phyloP scores from a whole-genome alignment of 2,113 vertebrate genomes.

The Sturnira hondurensis region DNA sequence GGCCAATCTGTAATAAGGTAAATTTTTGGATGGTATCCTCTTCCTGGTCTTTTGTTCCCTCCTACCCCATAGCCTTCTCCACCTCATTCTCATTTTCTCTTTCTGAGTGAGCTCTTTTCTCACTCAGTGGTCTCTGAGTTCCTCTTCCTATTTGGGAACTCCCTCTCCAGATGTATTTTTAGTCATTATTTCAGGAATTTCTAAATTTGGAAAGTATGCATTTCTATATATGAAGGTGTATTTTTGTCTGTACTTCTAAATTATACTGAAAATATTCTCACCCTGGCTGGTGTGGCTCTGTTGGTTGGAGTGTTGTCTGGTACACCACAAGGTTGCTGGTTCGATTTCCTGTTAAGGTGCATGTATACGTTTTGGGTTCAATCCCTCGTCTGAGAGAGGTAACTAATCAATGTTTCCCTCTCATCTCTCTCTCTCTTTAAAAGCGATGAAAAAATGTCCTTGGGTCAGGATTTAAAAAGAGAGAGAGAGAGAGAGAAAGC shows the following conservation, averaged over 20 bases:
- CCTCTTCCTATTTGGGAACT: background rate
- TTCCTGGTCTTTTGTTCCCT: background rate
- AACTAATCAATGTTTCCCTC: too few species aligned
- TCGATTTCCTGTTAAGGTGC: too few species aligned
- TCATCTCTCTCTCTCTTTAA: too few species aligned
- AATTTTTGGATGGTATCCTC: background rate
- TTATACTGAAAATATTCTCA: background rate
- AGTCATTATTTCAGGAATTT: background rate
- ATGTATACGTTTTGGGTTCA: too few species aligned
- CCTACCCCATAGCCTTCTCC: background rate
- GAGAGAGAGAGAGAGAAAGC: background rate
- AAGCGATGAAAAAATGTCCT: too few species aligned
- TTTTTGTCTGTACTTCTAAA: background rate
- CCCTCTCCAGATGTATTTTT: background rate
- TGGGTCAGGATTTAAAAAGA: too few species aligned
- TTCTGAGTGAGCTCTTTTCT: background rate
- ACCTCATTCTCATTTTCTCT: background rate
- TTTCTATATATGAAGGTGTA: background rate
- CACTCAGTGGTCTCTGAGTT: background rate
- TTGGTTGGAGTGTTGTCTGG: too few species aligned
- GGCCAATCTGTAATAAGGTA: background rate
- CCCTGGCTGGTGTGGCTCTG: too few species aligned
- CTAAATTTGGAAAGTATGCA: background rate
- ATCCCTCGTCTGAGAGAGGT: too few species aligned
- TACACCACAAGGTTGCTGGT: too few species aligned